phyloP scores from a whole-genome alignment of 1,140 invertebrate genomes.

The Aphelenchoides besseyi region DNA sequence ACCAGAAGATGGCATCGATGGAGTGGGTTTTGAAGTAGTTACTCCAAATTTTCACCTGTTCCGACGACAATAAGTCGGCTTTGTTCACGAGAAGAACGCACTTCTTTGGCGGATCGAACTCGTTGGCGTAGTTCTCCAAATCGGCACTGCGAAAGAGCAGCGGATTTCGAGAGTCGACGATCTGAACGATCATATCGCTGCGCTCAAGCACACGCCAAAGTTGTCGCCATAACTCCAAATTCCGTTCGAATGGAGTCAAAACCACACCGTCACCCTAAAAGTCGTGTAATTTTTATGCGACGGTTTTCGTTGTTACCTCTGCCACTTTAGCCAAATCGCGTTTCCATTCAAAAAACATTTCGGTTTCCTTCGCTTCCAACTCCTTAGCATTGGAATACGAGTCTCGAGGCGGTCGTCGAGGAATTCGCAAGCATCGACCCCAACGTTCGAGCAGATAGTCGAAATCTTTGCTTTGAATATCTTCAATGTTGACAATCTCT shows the following conservation, averaged over 20 bases:
- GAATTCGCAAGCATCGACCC: slow-evolving; percentile 72
- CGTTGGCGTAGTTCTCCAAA: slow-evolving; percentile 85
- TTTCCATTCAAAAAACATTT: slow-evolving; percentile 55
- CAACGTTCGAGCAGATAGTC: slow-evolving; percentile 71
- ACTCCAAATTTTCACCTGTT: slow-evolving; percentile 80
- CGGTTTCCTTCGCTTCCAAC: slow-evolving; percentile 46
- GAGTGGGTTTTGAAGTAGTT: slow-evolving; percentile 76
- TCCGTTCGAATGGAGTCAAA: slow-evolving; percentile 94
- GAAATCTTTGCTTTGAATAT: slow-evolving; percentile 65
- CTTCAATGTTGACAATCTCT: slow-evolving; percentile 70
- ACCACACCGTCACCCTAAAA: slow-evolving; percentile 71
- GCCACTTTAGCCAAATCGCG: slow-evolving; percentile 48
- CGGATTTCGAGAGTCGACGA: slow-evolving; percentile 94
- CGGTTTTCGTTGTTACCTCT: too few species aligned
- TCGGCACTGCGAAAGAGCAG: slow-evolving; percentile 87
- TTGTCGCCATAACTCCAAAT: slow-evolving; percentile 96
- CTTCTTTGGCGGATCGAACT: slow-evolving; percentile 73
- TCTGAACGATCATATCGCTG: slow-evolving; percentile 85
- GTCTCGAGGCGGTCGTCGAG: slow-evolving; percentile 65
- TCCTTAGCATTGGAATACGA: slow-evolving; percentile 54
- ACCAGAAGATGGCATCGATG: slow-evolving; percentile 76
- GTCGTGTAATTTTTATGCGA: not conserved
- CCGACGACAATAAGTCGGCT: slow-evolving; percentile 81
- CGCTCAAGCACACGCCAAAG: slow-evolving; percentile 95
- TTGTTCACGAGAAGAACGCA: slow-evolving; percentile 90